These are phyloP conservation scores for Idaea aversata DNA, from an alignment of 2,888 invertebrate genomes.

Conservation along the genomic window DNA sequence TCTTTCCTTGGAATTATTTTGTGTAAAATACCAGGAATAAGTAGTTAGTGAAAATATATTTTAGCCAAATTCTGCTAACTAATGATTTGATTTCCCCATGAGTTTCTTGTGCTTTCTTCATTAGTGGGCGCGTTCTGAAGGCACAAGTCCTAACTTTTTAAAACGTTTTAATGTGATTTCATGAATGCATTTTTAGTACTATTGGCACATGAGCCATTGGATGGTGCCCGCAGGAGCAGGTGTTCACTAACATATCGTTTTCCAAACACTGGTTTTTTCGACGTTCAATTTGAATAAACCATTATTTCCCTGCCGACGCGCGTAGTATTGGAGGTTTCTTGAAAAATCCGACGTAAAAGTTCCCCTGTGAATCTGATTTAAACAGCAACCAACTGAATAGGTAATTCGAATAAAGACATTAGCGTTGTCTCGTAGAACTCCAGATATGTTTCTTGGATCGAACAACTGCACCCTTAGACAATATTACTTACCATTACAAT, in stretches of 20 bases:
- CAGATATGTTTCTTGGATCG: background rate
- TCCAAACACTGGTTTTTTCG: slow-evolving; percentile 59
- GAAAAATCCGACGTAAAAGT: slow-evolving; percentile 33
- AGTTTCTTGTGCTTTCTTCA: too few relatives aligned
- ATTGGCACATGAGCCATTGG: too few relatives aligned
- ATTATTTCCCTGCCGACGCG: slow-evolving; percentile 49
- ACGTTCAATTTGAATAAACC: slow-evolving; percentile 73
- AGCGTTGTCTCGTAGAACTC: background rate
- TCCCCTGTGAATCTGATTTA: slow-evolving; percentile 2
- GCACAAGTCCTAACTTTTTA: too few relatives aligned
- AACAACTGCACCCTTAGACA: background rate
- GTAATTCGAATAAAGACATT: background rate
- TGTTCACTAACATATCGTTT: slow-evolving; percentile 52
- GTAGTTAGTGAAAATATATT: too few relatives aligned
- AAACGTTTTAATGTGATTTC: too few relatives aligned
- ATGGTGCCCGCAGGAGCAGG: slow-evolving; percentile 43
- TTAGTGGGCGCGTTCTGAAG: too few relatives aligned
- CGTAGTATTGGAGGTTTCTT: slow-evolving; percentile 42
- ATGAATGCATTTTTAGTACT: too few relatives aligned
- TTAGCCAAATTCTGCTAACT: too few relatives aligned
- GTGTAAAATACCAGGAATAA: too few relatives aligned
- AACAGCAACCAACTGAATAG: slow-evolving; percentile 2
- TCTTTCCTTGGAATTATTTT: too few relatives aligned
- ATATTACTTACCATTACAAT: too few relatives aligned
- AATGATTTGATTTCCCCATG: too few relatives aligned